Evolutionary conservation across 2,888 invertebrate genomes (phyloP).

Genomic region (Glyphotaelius pellucidus): DNA sequence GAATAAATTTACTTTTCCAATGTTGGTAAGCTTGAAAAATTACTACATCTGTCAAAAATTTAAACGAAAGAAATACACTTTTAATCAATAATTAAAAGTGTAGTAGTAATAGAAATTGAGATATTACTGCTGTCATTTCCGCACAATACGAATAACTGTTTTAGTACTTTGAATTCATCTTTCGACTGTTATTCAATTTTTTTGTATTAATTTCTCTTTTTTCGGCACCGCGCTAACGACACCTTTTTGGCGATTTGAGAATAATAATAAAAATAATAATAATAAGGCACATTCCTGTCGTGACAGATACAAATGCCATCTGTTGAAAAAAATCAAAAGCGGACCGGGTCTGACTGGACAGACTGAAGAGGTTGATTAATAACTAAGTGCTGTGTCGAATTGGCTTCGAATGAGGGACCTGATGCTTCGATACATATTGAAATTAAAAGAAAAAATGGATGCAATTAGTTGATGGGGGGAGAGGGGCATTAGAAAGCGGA

Average conservation of each 20-base stretch:
- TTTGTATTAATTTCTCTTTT: not conserved
- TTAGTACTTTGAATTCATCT: not conserved
- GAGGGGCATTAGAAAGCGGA: not conserved
- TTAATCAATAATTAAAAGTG: too few relatives aligned
- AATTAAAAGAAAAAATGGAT: constrained; percentile 4
- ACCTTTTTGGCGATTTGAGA: constrained; percentile 37
- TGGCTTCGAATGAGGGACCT: not conserved
- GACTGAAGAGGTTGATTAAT: constrained; percentile 26
- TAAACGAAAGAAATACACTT: too few relatives aligned
- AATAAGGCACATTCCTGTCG: constrained; percentile 40
- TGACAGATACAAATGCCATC: constrained; percentile 51
- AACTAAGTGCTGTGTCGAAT: constrained; percentile 37
- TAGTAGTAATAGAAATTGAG: too few relatives aligned
- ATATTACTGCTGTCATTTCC: not conserved
- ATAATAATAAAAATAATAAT: constrained; percentile 16
- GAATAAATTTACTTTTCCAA: too few relatives aligned
- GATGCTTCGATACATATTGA: constrained; percentile 29
- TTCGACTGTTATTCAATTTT: not conserved
- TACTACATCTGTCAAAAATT: too few relatives aligned
- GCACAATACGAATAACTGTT: not conserved
- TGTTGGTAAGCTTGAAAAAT: too few relatives aligned
- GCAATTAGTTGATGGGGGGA: not conserved
- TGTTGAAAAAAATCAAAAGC: constrained; percentile 36
- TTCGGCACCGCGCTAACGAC: constrained; percentile 30
- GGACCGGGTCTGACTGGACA: constrained; percentile 11